A percentile compares a stretch with the other conserved stretches of the same genome.
Conservation (phyloP, 2,797 vertebrate genomes). For the Pyrocephalus nanus region DNA sequence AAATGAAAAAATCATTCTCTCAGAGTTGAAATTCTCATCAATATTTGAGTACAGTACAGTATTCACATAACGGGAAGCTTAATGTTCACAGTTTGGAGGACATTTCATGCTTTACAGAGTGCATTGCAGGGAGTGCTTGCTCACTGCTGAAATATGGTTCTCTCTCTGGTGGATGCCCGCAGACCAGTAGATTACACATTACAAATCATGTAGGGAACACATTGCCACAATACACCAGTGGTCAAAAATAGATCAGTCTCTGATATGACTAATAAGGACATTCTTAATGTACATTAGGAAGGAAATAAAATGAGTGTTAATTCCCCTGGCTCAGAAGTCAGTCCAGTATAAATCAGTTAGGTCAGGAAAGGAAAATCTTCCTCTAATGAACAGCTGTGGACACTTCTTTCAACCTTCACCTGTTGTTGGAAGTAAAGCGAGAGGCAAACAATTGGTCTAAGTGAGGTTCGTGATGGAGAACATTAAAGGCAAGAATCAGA, state of each 20-base stretch:
- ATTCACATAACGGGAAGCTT: not conserved
- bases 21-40: constrained; percentile 21
- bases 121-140: not conserved
- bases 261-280: not conserved
- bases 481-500: not conserved
- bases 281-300: not conserved
- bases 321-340: not conserved
- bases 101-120: not conserved
- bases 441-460: not conserved
- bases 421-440: not conserved
- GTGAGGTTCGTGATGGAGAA: not conserved
- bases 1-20: constrained; percentile 1
- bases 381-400: not conserved
- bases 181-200: not conserved
- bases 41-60: not conserved
- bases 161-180: not conserved
- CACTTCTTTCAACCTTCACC: not conserved
- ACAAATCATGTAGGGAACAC: not conserved
- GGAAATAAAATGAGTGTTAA: not conserved
- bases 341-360: not conserved
- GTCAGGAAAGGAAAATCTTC: not conserved
- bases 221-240: not conserved
- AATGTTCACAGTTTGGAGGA: not conserved
- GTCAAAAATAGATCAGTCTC: constrained; percentile 19
- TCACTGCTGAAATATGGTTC: not conserved